Evolutionary conservation across 2,113 vertebrate species (phyloP).

Genomic region (Ictalurus furcatus): DNA sequence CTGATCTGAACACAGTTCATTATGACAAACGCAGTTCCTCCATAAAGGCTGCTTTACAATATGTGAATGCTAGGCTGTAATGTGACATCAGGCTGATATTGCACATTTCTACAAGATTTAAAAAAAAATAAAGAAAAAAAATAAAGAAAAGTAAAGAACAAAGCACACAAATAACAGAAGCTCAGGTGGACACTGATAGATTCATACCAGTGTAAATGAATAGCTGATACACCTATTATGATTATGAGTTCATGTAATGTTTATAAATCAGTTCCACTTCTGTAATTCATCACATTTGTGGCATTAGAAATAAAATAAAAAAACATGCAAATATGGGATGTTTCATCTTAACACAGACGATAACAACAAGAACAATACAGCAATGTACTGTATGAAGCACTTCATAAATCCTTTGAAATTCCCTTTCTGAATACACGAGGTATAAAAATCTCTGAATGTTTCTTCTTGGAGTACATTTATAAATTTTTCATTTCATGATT

Average conservation of each 20-base stretch:
- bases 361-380: neutral
- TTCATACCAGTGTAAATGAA: neutral
- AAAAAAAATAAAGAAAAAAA: neutral
- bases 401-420: neutral
- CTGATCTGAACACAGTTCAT: conserved; percentile 38
- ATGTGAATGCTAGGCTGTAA: neutral
- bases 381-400: neutral
- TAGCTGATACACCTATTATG: neutral
- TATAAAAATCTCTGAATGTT: neutral
- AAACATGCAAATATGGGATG: neutral
- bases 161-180: neutral
- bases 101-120: conserved; percentile 3
- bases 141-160: neutral
- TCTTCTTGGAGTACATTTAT: neutral
- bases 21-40: neutral
- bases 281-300: neutral
- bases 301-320: neutral
- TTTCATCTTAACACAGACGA: neutral
- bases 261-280: neutral
- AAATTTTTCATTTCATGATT: neutral
- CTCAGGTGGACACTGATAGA: neutral
- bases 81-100: neutral
- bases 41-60: neutral
- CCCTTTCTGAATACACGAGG: neutral
- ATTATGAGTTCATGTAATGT: neutral